These are phyloP conservation scores for Paragorgia papillata DNA, from an alignment of 92 coral and sea anemone genomes.

Conservation along the genomic window DNA sequence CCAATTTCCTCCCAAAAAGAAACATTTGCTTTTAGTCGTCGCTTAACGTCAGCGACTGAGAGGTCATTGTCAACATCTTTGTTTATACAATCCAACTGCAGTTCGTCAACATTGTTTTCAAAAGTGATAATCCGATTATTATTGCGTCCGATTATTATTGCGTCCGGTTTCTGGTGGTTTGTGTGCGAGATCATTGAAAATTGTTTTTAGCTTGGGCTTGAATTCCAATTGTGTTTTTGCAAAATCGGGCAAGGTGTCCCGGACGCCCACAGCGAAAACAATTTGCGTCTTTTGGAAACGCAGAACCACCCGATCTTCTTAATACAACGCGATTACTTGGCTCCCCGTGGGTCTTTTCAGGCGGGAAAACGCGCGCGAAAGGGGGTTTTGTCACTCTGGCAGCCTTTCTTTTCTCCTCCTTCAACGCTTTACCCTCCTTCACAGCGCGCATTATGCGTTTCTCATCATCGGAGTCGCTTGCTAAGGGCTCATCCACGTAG, in stretches of 20 bases:
- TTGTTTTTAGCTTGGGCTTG: too few species aligned
- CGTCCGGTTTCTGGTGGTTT: too few species aligned
- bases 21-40: not conserved
- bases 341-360: not conserved
- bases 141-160: too few species aligned
- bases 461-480: slow-evolving; percentile 10
- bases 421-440: not conserved
- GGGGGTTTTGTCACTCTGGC: not conserved
- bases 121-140: too few species aligned
- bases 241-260: slow-evolving; percentile 4
- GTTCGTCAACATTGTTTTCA: too few species aligned
- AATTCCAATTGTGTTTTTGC: too few species aligned
- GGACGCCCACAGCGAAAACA: slow-evolving; percentile 2
- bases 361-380: not conserved
- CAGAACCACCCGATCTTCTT: not conserved
- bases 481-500: slow-evolving; percentile 17
- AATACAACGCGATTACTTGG: not conserved
- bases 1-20: slow-evolving; percentile 23
- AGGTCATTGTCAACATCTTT: too few species aligned
- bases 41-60: not conserved
- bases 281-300: not conserved
- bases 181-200: too few species aligned
- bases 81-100: too few species aligned
- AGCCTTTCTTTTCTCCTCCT: too few species aligned
- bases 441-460: slow-evolving; percentile 10